Conservation (phyloP, 2,113 vertebrate genomes). For the Hyla sarda region DNA sequence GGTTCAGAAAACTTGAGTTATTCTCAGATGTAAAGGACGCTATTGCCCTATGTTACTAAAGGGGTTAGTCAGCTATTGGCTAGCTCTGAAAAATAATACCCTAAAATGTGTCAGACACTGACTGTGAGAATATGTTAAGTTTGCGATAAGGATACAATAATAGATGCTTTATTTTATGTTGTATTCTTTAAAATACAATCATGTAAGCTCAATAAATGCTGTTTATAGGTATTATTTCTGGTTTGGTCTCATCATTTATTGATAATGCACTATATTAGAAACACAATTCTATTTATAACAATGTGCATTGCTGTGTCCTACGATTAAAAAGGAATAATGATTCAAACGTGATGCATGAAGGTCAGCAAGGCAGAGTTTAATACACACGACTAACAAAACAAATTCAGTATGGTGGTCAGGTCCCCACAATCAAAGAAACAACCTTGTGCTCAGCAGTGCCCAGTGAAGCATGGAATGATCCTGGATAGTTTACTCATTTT, state of each 20-base stretch:
- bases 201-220: not conserved
- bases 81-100: no score
- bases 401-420: constrained; percentile 46
- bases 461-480: constrained; percentile 40
- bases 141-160: no score
- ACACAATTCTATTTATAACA: constrained; percentile 1
- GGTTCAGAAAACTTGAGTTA: no score
- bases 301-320: constrained; percentile 5
- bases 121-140: no score
- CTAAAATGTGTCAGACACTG: no score
- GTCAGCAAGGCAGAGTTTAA: constrained; percentile 41
- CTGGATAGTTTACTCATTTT: constrained; percentile 29
- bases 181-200: not conserved
- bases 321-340: constrained; percentile 31
- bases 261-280: not conserved
- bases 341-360: constrained; percentile 34
- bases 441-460: constrained; percentile 43
- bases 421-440: constrained; percentile 46
- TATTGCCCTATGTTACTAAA: no score
- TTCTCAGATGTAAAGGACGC: no score
- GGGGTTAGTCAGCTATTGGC: no score
- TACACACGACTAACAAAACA: constrained; percentile 36
- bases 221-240: not conserved
- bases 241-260: not conserved
- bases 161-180: not conserved